These are phyloP conservation scores for Hemaris fuciformis DNA, from an alignment of 2,888 invertebrate genomes.

Conservation along the genomic window DNA sequence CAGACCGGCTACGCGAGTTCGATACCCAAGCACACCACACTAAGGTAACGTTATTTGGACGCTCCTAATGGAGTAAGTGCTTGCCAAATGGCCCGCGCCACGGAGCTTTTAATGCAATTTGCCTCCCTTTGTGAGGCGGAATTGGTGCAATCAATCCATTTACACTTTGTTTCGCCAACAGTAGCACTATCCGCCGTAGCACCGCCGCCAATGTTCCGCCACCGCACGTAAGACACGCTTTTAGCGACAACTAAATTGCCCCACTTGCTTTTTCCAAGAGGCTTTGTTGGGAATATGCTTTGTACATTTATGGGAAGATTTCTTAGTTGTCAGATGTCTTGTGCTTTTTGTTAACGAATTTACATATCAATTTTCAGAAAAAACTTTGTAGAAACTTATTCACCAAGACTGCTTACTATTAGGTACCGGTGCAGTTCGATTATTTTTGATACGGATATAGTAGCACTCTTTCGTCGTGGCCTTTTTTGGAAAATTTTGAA, in stretches of 20 bases:
- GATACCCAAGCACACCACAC: conserved; percentile 41
- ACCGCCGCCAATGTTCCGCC: conserved; percentile 17
- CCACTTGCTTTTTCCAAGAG: conserved; percentile 15
- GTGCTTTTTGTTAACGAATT: too few species aligned
- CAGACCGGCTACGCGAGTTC: neutral
- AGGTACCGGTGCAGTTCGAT: too few species aligned
- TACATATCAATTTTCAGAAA: too few species aligned
- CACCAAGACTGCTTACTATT: too few species aligned
- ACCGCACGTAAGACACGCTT: conserved; percentile 55
- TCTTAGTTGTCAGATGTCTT: neutral
- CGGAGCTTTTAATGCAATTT: conserved; percentile 81
- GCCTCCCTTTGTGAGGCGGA: conserved; percentile 75
- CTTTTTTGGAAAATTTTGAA: too few species aligned
- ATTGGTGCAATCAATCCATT: conserved; percentile 83
- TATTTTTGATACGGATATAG: too few species aligned
- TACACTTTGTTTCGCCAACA: conserved; percentile 82
- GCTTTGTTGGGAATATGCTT: neutral
- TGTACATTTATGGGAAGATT: neutral
- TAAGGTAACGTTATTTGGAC: conserved; percentile 77
- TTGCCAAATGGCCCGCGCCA: conserved; percentile 75
- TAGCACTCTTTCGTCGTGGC: too few species aligned
- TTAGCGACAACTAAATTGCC: conserved; percentile 62
- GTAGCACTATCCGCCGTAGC: conserved; percentile 38
- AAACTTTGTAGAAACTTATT: too few species aligned
- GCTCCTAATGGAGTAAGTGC: conserved; percentile 78